A percentile compares a stretch with the other conserved stretches of the same genome.
Evolutionary conservation across 1,140 invertebrate species (phyloP).

Genomic region (Chironomus tepperi): DNA sequence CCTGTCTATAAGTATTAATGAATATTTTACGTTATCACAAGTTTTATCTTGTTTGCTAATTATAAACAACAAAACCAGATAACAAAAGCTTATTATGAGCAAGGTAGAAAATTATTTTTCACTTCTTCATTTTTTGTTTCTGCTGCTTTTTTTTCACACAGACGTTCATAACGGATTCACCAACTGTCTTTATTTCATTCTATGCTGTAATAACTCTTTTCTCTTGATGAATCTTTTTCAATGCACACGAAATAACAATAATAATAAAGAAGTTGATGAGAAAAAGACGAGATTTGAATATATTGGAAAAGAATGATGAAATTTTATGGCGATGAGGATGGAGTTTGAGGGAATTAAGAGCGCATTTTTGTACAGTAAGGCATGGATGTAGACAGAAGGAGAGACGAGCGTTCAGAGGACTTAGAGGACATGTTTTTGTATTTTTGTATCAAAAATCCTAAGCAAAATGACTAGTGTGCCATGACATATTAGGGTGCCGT

Average conservation of each 20-base stretch:
- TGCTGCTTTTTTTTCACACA: neutral
- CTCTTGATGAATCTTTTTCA: neutral
- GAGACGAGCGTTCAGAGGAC: too few relatives aligned
- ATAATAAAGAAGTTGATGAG: slow-evolving; percentile 8
- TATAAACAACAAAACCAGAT: neutral
- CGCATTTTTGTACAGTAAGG: too few relatives aligned
- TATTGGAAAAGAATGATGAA: neutral
- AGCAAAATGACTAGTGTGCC: too few relatives aligned
- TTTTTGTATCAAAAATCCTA: too few relatives aligned
- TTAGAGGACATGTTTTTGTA: too few relatives aligned
- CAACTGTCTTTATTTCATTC: neutral
- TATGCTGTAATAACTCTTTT: neutral
- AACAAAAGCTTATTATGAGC: neutral
- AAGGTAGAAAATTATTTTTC: neutral
- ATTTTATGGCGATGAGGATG: too few relatives aligned
- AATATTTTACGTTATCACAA: too few relatives aligned
- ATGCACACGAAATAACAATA: neutral
- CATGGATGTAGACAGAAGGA: too few relatives aligned
- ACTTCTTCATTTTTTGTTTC: neutral
- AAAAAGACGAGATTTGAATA: slow-evolving; percentile 9
- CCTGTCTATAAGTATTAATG: too few relatives aligned
- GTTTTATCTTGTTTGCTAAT: neutral
- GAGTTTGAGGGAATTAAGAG: too few relatives aligned
- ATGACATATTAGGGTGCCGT: too few relatives aligned
- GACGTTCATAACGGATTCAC: neutral